Evolutionary conservation across 2,888 invertebrate genomes (phyloP).

Genomic region (Thysanoteuthis rhombus): DNA sequence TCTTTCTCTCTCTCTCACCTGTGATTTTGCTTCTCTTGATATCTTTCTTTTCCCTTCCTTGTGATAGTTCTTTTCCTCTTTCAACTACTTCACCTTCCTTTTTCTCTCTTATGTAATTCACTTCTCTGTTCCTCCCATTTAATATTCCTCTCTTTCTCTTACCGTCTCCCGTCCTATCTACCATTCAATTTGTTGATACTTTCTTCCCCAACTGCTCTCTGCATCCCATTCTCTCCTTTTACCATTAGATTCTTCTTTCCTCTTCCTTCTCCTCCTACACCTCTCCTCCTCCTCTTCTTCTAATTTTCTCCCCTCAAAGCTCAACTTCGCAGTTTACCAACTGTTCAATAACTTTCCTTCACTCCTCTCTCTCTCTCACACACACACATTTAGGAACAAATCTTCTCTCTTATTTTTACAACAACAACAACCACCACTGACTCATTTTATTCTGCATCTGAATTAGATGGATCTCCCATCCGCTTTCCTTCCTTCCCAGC

Average conservation of each 20-base stretch:
- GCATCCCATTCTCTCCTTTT: too few relatives aligned
- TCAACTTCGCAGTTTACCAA: too few relatives aligned
- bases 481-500: neutral
- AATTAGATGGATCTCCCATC: slow-evolving; percentile 1
- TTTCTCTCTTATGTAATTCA: neutral
- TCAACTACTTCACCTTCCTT: neutral
- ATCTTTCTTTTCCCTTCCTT: neutral
- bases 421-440: neutral
- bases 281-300: too few relatives aligned
- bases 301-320: too few relatives aligned
- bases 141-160: neutral
- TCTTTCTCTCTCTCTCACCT: neutral
- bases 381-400: neutral
- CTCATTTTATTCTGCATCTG: neutral
- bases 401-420: too few relatives aligned
- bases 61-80: neutral
- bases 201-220: too few relatives aligned
- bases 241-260: too few relatives aligned
- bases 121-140: neutral
- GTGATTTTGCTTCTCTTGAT: neutral
- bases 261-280: too few relatives aligned
- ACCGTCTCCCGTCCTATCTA: neutral
- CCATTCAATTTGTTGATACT: too few relatives aligned
- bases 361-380: neutral
- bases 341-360: neutral